These are phyloP conservation scores for Climacteris rufus DNA, from an alignment of 2,113 vertebrate genomes.

Conservation along the genomic window DNA sequence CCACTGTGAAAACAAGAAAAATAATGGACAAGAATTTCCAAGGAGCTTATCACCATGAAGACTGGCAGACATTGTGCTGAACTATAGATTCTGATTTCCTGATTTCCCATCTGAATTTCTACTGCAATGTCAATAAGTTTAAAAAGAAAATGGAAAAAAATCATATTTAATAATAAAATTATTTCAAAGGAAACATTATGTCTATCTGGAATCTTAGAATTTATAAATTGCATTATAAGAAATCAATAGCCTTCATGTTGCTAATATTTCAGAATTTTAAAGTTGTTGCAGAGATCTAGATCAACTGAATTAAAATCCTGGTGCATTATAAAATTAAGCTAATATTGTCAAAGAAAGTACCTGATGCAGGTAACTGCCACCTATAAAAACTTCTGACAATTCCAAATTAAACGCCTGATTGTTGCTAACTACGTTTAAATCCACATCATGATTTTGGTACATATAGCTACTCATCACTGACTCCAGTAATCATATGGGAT, in stretches of 20 bases:
- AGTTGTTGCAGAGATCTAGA: not conserved
- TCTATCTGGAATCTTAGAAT: not conserved
- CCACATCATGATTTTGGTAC: not conserved
- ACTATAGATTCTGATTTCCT: not conserved
- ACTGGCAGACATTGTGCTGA: not conserved
- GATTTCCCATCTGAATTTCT: not conserved
- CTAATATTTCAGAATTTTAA: not conserved
- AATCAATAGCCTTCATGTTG: not conserved
- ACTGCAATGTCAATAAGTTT: not conserved
- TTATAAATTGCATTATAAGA: not conserved
- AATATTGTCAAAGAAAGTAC: not conserved
- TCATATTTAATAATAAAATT: not conserved
- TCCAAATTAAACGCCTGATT: not conserved
- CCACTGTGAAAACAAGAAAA: not conserved
- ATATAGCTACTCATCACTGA: not conserved
- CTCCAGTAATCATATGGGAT: not conserved
- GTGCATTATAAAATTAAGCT: not conserved
- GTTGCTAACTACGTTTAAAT: not conserved
- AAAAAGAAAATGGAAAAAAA: not conserved
- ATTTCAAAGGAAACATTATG: not conserved
- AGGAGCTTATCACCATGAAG: not conserved
- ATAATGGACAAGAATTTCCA: not conserved
- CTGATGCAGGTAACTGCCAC: not conserved
- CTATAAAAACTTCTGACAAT: not conserved
- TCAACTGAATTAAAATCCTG: not conserved